Percentiles rank a stretch among this genome's conserved stretches.
These are phyloP conservation scores for Eupleurogrammus muticus DNA, from an alignment of 2,797 vertebrate genomes.

Conservation along the genomic window DNA sequence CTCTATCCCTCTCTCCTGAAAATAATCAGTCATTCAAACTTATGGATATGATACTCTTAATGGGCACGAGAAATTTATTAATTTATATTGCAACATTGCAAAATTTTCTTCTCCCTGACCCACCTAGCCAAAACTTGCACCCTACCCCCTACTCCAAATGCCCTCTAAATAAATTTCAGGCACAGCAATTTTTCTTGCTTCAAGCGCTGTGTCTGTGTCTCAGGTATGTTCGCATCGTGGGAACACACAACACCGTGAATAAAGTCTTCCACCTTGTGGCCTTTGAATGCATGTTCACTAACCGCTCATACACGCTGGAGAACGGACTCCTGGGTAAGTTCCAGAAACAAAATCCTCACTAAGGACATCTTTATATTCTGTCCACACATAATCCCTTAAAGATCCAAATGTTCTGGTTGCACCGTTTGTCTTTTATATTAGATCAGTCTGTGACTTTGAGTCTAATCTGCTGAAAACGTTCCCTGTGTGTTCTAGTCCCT, in stretches of 20 bases:
- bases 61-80: too few species aligned
- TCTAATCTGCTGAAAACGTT: not conserved
- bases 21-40: too few species aligned
- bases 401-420: too few species aligned
- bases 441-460: not conserved
- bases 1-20: too few species aligned
- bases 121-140: too few species aligned
- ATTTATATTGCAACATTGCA: too few species aligned
- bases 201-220: slow-evolving; percentile 4
- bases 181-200: too few species aligned
- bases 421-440: too few species aligned
- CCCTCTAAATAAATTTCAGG: too few species aligned
- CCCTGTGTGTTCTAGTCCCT: slow-evolving; percentile 83
- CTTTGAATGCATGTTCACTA: slow-evolving; percentile 98
- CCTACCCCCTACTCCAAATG: not conserved
- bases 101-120: too few species aligned
- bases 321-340: slow-evolving; percentile 90
- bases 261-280: slow-evolving; percentile 99
- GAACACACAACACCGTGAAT: slow-evolving; percentile 98
- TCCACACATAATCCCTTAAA: too few species aligned
- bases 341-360: not conserved
- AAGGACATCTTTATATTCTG: not conserved
- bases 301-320: slow-evolving; percentile 91
- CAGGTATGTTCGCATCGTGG: slow-evolving; percentile 97
- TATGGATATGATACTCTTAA: too few species aligned